phyloP scores from a whole-genome alignment of 1,140 invertebrate species.

The Formica exsecta region DNA sequence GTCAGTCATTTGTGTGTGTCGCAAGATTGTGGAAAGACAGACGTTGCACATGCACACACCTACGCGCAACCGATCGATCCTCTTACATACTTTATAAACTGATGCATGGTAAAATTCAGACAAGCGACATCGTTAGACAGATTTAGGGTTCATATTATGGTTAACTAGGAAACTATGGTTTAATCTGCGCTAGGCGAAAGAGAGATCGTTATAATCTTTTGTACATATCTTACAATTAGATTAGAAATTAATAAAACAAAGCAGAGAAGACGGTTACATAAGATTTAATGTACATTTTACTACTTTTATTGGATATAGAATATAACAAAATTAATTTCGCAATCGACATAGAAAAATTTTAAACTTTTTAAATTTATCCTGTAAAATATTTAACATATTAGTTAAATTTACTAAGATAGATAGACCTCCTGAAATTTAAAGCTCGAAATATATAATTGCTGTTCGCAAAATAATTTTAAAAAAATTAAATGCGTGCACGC shows the following conservation, averaged over 20 bases:
- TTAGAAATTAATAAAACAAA: conserved; percentile 37
- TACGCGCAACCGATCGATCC: conserved; percentile 27
- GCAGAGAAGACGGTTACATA: neutral
- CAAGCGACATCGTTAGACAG: conserved; percentile 51
- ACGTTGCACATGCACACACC: neutral
- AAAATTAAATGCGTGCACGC: too few relatives aligned
- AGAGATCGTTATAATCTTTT: neutral
- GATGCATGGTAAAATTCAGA: conserved; percentile 44
- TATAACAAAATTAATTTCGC: neutral
- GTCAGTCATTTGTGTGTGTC: conserved; percentile 36
- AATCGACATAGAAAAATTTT: conserved; percentile 11
- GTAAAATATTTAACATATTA: neutral
- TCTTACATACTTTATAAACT: conserved; percentile 49
- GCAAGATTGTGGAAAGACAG: conserved; percentile 20
- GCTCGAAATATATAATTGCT: neutral
- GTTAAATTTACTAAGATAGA: neutral
- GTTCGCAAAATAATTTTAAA: too few relatives aligned
- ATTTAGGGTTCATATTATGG: conserved; percentile 28
- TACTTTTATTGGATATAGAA: neutral
- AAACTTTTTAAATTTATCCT: neutral
- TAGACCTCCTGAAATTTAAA: neutral
- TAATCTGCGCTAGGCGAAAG: neutral
- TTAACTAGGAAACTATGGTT: conserved; percentile 32
- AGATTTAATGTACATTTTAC: conserved; percentile 10
- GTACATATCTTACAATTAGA: conserved; percentile 23